Conservation (phyloP, 2,888 invertebrate genomes). For the Athalia cordata region DNA sequence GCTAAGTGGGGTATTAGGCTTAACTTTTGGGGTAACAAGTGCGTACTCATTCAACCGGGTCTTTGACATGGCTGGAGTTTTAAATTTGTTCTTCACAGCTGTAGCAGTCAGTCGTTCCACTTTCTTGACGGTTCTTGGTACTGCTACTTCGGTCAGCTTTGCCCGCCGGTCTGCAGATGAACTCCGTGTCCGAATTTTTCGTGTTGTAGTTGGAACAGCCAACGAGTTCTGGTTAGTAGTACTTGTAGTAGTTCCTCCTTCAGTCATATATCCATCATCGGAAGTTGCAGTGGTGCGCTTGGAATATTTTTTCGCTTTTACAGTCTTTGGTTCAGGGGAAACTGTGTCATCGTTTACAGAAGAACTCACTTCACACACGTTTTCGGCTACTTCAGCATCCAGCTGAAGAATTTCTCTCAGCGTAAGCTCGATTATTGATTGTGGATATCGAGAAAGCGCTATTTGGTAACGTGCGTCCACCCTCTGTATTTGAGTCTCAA, state of each 20-base stretch:
- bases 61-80: slow-evolving; percentile 59
- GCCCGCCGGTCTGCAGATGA: slow-evolving; percentile 53
- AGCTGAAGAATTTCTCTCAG: slow-evolving; percentile 55
- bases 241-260: slow-evolving; percentile 49
- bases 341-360: slow-evolving; percentile 30
- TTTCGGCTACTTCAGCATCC: slow-evolving; percentile 28
- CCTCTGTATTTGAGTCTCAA: slow-evolving; percentile 52
- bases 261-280: slow-evolving; percentile 68
- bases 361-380: slow-evolving; percentile 39
- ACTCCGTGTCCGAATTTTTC: slow-evolving; percentile 50
- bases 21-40: slow-evolving; percentile 74
- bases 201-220: slow-evolving; percentile 45
- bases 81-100: slow-evolving; percentile 52
- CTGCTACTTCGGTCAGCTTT: slow-evolving; percentile 48
- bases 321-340: slow-evolving; percentile 9
- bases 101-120: slow-evolving; percentile 8
- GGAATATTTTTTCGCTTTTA: slow-evolving; percentile 48
- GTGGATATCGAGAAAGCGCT: slow-evolving; percentile 55
- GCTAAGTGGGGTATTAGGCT: slow-evolving; percentile 79
- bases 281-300: slow-evolving; percentile 61
- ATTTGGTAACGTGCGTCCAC: slow-evolving; percentile 55
- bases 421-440: slow-evolving; percentile 59
- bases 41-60: slow-evolving; percentile 48
- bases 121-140: slow-evolving; percentile 44
- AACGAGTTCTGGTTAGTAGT: slow-evolving; percentile 51